phyloP scores from a whole-genome alignment of 1,140 invertebrate genomes.

The Prorops nasuta region DNA sequence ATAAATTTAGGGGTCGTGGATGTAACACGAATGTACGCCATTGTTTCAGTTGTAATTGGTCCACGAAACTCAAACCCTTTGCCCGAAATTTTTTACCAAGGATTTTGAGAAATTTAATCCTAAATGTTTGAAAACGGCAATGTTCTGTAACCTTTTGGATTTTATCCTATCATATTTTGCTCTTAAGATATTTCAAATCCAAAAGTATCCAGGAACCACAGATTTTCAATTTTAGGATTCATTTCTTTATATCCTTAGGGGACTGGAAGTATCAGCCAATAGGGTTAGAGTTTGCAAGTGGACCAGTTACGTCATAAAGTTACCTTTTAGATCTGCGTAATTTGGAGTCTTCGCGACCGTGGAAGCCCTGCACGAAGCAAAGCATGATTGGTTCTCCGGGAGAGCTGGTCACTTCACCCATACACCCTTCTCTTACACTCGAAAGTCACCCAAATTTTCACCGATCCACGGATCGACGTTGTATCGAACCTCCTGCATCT shows the following conservation, averaged over 20 bases:
- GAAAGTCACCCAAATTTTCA: background rate
- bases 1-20: no score
- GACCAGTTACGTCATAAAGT: no score
- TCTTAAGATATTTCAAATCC: constrained; percentile 3
- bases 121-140: constrained; percentile 9
- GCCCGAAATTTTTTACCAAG: no score
- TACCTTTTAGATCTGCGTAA: constrained; percentile 43
- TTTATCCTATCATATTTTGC: constrained; percentile 3
- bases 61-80: no score
- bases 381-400: constrained; percentile 45
- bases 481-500: no score
- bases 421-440: constrained; percentile 17
- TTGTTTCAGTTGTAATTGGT: no score
- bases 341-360: constrained; percentile 43
- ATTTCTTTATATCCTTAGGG: no score
- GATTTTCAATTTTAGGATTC: background rate
- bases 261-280: no score
- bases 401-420: constrained; percentile 33
- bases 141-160: no score
- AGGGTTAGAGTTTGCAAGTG: no score
- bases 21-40: no score
- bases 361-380: constrained; percentile 48
- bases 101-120: no score
- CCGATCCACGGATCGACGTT: background rate
- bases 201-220: background rate